Base-by-base conservation (phyloP, 2,797 vertebrate genomes). In the Euthynnus affinis region DNA sequence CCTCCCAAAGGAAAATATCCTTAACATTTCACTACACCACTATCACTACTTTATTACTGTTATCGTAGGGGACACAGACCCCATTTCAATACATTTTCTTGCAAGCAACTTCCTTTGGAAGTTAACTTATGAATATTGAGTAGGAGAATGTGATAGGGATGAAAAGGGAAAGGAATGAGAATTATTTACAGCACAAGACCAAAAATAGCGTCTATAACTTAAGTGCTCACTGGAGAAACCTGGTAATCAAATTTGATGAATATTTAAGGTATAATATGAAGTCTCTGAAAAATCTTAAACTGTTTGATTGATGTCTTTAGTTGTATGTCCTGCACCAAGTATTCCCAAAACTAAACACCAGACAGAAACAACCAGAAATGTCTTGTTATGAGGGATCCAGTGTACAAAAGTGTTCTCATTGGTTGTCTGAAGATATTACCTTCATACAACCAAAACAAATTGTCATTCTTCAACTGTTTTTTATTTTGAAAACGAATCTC, bases 51-150 rank as follows among this genome's bases (percentile, higher is more conserved):
- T 23, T 12, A 22, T 46, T 62, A 40, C 18, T 46, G 23, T 73
- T 44, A 70, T 40, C 65, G 42, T 23, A n/a, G 10, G 13, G 59
- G 12, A 6, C 66, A 68, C 20, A 12, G 1, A 59, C 49, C 8
- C 49, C n/a, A 32, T 67, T 56, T 46, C 20, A 72, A 6, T 65
- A 40, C n/a, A 14, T 53, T 55, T 75, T 15, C 13, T 55, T 58
- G 23, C 17, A 51, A 17, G n/a, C 9, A 25, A 2, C 2, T 10
- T 58, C 12, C 53, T 56, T 55, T 9, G 29, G 2, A 18, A 65
- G 27, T 29, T 37, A 37, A 37, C 22, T 40, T 29, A 40, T 79
- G 56, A 65, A 49, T 60, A 25, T 25, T 44, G 25, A 70, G 12
- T 4, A 57, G 15, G 4, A n/a, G 37, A 68, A 52, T 32, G 5